These are phyloP conservation scores for Lasius platythorax DNA, from an alignment of 2,888 invertebrate genomes.

Conservation along the genomic window DNA sequence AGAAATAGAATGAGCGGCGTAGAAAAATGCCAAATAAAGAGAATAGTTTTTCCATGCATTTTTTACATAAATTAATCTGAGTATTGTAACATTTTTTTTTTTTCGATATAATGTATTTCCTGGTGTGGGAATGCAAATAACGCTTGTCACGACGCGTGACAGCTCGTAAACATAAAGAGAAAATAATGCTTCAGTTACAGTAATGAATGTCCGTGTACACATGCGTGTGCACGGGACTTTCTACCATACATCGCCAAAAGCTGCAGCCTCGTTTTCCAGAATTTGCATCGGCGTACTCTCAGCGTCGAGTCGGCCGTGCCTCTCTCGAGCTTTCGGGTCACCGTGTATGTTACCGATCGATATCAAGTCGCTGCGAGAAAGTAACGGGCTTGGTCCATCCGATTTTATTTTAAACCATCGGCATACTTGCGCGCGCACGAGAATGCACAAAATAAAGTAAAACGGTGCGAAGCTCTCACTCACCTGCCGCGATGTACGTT, in stretches of 20 bases:
- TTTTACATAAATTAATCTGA: constrained; percentile 27
- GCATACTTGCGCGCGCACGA: constrained; percentile 43
- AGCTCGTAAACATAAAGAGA: constrained; percentile 48
- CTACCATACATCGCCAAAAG: constrained; percentile 27
- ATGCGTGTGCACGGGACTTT: constrained; percentile 14
- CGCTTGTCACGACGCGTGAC: constrained; percentile 4
- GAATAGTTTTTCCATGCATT: background rate
- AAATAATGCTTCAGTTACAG: constrained; percentile 37
- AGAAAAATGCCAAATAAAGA: constrained; percentile 8
- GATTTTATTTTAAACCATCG: constrained; percentile 74
- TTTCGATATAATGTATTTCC: background rate
- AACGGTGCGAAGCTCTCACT: constrained; percentile 66
- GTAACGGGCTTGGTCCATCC: constrained; percentile 75
- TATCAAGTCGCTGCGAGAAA: constrained; percentile 72
- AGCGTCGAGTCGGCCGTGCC: background rate
- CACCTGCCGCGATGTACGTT: constrained; percentile 57
- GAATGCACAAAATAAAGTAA: constrained; percentile 75
- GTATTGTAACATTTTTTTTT: constrained; percentile 13
- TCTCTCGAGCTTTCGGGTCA: constrained; percentile 59
- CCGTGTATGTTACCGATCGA: constrained; percentile 56
- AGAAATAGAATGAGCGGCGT: constrained; percentile 13
- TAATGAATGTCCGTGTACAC: constrained; percentile 22
- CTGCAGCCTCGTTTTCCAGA: constrained; percentile 17
- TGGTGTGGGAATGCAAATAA: background rate
- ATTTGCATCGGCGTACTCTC: background rate